phyloP scores from a whole-genome alignment of 2,113 vertebrate species.

The Apaloderma vittatum region DNA sequence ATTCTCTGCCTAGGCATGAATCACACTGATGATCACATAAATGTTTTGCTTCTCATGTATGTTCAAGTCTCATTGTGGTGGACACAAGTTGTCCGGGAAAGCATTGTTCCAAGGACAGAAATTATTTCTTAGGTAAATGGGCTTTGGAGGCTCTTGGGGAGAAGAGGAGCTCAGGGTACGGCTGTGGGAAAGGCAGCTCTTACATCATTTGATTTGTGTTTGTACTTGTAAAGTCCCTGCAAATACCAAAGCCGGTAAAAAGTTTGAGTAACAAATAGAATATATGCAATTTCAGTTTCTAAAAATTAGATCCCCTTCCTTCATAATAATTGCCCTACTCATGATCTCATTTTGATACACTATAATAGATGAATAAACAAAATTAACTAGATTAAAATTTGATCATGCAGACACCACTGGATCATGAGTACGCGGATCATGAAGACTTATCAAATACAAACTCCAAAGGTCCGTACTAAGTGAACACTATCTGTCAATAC shows the following conservation, averaged over 20 bases:
- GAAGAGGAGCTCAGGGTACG: not conserved
- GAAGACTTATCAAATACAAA: not conserved
- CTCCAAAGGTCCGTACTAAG: not conserved
- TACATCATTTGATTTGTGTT: not conserved
- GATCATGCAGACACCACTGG: not conserved
- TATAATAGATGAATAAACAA: constrained; percentile 14
- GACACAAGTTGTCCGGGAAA: not conserved
- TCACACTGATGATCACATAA: not conserved
- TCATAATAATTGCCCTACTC: not conserved
- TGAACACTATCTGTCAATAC: not conserved
- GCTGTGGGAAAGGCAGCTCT: not conserved
- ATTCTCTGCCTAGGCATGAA: not conserved
- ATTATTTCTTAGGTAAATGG: not conserved
- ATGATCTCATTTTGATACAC: not conserved
- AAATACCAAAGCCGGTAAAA: not conserved
- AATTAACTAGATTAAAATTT: constrained; percentile 6
- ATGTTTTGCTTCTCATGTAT: not conserved
- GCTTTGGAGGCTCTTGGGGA: not conserved
- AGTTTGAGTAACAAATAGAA: not conserved
- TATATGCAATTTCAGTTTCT: not conserved
- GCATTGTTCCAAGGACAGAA: not conserved
- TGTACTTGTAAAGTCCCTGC: not conserved
- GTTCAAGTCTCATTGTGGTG: not conserved
- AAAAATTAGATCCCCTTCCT: not conserved
- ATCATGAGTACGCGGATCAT: not conserved